These are phyloP conservation scores for Scaptomyza cyrtandrae DNA, from an alignment of 2,888 invertebrate genomes.

Conservation along the genomic window DNA sequence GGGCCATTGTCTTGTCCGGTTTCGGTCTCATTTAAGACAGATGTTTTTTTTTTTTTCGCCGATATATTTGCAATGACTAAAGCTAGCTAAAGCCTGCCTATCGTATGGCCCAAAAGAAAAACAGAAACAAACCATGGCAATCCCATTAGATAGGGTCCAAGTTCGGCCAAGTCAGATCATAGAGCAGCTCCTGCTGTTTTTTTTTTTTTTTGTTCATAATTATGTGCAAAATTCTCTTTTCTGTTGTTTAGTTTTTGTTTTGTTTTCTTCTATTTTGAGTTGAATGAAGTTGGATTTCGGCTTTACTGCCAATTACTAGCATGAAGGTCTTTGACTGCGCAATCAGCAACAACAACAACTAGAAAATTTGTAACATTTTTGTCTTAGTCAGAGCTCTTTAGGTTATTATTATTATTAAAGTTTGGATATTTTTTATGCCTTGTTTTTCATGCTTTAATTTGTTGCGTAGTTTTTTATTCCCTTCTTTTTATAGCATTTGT, in stretches of 20 bases:
- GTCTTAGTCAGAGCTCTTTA: conserved; percentile 52
- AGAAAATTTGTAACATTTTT: conserved; percentile 79
- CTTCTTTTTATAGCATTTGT: conserved; percentile 20
- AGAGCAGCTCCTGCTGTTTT: conserved; percentile 46
- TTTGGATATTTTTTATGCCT: conserved; percentile 63
- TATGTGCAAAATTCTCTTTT: conserved; percentile 62
- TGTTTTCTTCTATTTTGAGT: conserved; percentile 18
- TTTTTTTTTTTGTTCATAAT: conserved; percentile 61
- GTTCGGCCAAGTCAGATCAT: conserved; percentile 57
- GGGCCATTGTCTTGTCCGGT: conserved; percentile 63
- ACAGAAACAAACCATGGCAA: conserved; percentile 43
- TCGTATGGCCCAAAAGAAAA: conserved; percentile 42
- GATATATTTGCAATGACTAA: conserved; percentile 44
- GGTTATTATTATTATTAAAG: conserved; percentile 48
- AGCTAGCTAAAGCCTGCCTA: conserved; percentile 46
- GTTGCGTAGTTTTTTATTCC: conserved; percentile 55
- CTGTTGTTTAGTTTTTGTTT: conserved; percentile 17
- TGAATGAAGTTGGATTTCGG: conserved; percentile 42
- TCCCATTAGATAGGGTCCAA: conserved; percentile 68
- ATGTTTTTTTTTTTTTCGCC: conserved; percentile 27
- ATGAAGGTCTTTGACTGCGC: conserved; percentile 79
- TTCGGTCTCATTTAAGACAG: conserved; percentile 46
- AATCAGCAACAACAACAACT: conserved; percentile 52
- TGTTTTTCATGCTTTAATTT: conserved; percentile 77
- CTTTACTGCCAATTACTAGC: conserved; percentile 73